Conservation (phyloP, 2,113 vertebrate species). For the Sylvicapra grimmia region DNA sequence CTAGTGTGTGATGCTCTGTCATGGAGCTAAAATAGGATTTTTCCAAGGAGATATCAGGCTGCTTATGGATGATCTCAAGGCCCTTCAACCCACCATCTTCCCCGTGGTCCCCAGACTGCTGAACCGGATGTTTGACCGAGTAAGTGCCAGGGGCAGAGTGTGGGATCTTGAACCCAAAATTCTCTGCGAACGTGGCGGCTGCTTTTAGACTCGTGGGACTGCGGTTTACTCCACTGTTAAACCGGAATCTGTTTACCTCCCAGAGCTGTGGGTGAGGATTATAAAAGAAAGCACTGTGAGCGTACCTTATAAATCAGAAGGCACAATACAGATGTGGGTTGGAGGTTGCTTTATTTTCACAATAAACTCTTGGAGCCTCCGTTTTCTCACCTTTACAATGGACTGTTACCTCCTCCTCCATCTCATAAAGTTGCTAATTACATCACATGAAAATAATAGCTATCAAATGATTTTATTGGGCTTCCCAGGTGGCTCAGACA, state of each 20-base stretch:
- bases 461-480: neutral
- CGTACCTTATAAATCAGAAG: neutral
- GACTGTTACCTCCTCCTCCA: neutral
- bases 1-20: constrained; percentile 88
- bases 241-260: neutral
- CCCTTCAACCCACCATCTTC: constrained; percentile 92
- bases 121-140: constrained; percentile 98
- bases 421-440: neutral
- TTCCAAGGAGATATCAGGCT: constrained; percentile 97
- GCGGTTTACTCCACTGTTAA: too few species aligned
- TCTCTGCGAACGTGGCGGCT: rapidly evolving
- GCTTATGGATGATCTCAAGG: constrained; percentile 97
- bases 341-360: neutral
- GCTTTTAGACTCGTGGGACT: neutral
- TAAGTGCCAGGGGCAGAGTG: constrained; percentile 66
- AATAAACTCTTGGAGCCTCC: neutral
- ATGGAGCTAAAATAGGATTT: constrained; percentile 94
- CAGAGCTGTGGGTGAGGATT: neutral
- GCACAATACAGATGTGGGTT: too few species aligned
- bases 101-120: constrained; percentile 95
- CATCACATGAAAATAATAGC: neutral
- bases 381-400: neutral
- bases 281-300: neutral
- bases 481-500: neutral
- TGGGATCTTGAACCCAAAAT: neutral